These are phyloP conservation scores for Hystrix cristata DNA, from an alignment of 2,113 vertebrate genomes.

Conservation along the genomic window DNA sequence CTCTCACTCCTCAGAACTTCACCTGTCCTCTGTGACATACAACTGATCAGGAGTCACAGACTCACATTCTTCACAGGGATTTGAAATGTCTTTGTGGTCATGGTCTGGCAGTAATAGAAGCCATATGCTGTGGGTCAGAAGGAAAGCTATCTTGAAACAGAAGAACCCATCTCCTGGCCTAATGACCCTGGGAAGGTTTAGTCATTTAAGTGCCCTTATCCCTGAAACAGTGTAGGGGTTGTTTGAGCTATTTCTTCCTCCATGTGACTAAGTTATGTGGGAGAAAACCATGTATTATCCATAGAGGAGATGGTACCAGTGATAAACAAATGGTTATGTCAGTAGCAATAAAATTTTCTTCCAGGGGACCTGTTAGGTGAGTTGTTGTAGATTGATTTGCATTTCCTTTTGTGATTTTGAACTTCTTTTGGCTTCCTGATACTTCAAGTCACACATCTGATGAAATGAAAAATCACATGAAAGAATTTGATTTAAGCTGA, in stretches of 20 bases:
- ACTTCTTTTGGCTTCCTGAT: slow-evolving; percentile 54
- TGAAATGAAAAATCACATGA: slow-evolving; percentile 68
- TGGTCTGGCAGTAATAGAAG: slow-evolving; percentile 83
- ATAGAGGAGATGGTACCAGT: slow-evolving; percentile 24
- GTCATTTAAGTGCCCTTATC: slow-evolving; percentile 79
- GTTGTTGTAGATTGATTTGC: slow-evolving; percentile 75
- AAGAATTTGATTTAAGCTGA: slow-evolving; percentile 73
- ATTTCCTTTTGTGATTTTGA: slow-evolving; percentile 73
- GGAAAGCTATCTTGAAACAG: slow-evolving; percentile 85
- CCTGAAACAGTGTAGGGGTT: slow-evolving; percentile 33
- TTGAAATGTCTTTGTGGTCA: slow-evolving; percentile 75
- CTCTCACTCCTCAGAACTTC: slow-evolving; percentile 13
- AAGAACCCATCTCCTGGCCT: slow-evolving; percentile 83
- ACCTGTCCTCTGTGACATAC: slow-evolving; percentile 40
- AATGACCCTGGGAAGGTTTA: slow-evolving; percentile 86
- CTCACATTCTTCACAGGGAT: slow-evolving; percentile 80
- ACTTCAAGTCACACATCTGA: slow-evolving; percentile 66
- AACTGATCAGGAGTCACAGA: slow-evolving; percentile 61
- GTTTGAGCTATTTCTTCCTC: slow-evolving; percentile 4
- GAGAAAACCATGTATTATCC: not conserved
- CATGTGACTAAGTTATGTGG: not conserved
- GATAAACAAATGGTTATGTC: slow-evolving; percentile 62
- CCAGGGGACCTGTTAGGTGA: slow-evolving; percentile 70
- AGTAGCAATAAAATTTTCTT: slow-evolving; percentile 69
- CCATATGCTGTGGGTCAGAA: slow-evolving; percentile 79